A percentile compares a stretch with the other conserved stretches of the same genome.
Conservation (phyloP, 2,797 vertebrate species). For the Benthosema pterotum region DNA sequence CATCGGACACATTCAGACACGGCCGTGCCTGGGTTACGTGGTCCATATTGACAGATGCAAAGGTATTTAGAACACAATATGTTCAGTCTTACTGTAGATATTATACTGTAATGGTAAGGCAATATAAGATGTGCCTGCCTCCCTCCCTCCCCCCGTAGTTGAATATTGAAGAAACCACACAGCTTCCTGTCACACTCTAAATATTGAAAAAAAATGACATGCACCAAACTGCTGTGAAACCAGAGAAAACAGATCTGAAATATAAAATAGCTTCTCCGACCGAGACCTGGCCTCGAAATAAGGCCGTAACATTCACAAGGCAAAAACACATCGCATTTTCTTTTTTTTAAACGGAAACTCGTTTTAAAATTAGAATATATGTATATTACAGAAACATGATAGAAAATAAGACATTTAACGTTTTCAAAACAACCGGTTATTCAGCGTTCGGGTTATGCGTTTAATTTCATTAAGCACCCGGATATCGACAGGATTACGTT, state of each 20-base stretch:
- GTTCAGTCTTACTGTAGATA: slow-evolving; percentile 19
- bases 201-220: slow-evolving; percentile 44
- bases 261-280: slow-evolving; percentile 45
- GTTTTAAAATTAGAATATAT: slow-evolving; percentile 63
- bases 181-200: slow-evolving; percentile 45
- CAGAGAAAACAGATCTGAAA: slow-evolving; percentile 43
- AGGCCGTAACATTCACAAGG: slow-evolving; percentile 60
- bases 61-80: slow-evolving; percentile 14
- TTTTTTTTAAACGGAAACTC: slow-evolving; percentile 53
- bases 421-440: slow-evolving; percentile 45
- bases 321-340: slow-evolving; percentile 45
- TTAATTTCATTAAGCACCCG: slow-evolving; percentile 55
- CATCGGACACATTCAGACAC: slow-evolving; percentile 35
- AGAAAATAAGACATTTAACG: slow-evolving; percentile 52
- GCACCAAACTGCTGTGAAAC: slow-evolving; percentile 36
- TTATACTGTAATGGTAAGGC: slow-evolving; percentile 65
- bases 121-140: slow-evolving; percentile 61
- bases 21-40: slow-evolving; percentile 23
- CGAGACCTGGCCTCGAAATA: slow-evolving; percentile 36
- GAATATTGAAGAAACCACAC: slow-evolving; percentile 43
- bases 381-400: slow-evolving; percentile 72
- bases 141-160: slow-evolving; percentile 24
- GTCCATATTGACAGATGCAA: slow-evolving; percentile 7
- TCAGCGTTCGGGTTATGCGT: slow-evolving; percentile 30
- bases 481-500: slow-evolving; percentile 16